These are phyloP conservation scores for Patiria pectinifera DNA, from an alignment of 53 echinoderm and acorn worm species.

Conservation along the genomic window DNA sequence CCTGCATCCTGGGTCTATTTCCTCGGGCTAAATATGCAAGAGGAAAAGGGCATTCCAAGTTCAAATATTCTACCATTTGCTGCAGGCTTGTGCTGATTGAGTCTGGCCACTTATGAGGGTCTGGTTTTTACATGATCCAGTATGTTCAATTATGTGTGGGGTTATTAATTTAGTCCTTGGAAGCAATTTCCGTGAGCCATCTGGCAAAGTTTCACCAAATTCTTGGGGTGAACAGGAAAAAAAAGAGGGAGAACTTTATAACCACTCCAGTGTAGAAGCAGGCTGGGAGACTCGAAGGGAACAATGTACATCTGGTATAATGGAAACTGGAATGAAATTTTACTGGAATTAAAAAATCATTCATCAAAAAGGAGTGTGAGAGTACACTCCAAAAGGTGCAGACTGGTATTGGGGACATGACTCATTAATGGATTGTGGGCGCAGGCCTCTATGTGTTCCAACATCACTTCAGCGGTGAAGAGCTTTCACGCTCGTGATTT, in stretches of 20 bases:
- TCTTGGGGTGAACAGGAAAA: slow-evolving; percentile 16
- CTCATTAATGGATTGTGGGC: not conserved
- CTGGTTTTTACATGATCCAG: slow-evolving; percentile 57
- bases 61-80: slow-evolving; percentile 51
- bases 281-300: not conserved
- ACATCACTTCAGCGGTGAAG: slow-evolving; percentile 45
- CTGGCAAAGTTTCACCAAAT: slow-evolving; percentile 60
- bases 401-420: slow-evolving; percentile 7
- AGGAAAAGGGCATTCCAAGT: slow-evolving; percentile 44
- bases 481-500: slow-evolving; percentile 53
- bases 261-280: slow-evolving; percentile 12
- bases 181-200: slow-evolving; percentile 55
- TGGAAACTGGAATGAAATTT: not conserved
- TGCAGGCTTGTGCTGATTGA: slow-evolving; percentile 24
- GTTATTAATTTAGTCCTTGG: slow-evolving; percentile 66
- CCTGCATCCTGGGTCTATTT: not conserved
- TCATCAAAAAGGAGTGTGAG: not conserved
- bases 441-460: slow-evolving; percentile 15
- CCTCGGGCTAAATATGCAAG: not conserved
- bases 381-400: not conserved
- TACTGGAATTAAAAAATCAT: slow-evolving; percentile 33
- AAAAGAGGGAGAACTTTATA: not conserved
- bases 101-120: not conserved
- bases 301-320: not conserved
- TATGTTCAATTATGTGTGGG: slow-evolving; percentile 51